Conservation (phyloP, 2,888 invertebrate genomes). For the Allophyes oxyacanthae region DNA sequence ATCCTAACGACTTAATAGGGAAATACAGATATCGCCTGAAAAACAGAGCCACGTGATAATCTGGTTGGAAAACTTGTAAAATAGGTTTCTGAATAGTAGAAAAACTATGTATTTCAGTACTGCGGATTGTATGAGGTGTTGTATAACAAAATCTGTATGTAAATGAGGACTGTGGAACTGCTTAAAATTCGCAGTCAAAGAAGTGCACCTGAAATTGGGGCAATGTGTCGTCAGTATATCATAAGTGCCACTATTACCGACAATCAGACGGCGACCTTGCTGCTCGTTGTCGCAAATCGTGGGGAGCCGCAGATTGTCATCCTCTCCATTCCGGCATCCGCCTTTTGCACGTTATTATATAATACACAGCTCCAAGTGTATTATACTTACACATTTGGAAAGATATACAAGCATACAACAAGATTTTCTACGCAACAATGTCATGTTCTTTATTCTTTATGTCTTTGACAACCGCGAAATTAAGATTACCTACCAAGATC, state of each 20-base stretch:
- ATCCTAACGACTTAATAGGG: slow-evolving; percentile 53
- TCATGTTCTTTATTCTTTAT: slow-evolving; percentile 8
- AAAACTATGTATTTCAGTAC: not conserved
- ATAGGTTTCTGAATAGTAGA: not conserved
- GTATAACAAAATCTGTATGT: too few relatives aligned
- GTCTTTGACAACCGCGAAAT: slow-evolving; percentile 28
- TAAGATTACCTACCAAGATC: slow-evolving; percentile 29
- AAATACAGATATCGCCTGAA: slow-evolving; percentile 41
- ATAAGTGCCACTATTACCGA: slow-evolving; percentile 82
- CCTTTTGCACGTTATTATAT: slow-evolving; percentile 84
- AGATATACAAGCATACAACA: slow-evolving; percentile 11
- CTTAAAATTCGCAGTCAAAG: slow-evolving; percentile 34
- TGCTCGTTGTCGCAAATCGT: slow-evolving; percentile 86
- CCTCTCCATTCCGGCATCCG: slow-evolving; percentile 85
- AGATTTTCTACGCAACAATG: slow-evolving; percentile 4
- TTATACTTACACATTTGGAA: slow-evolving; percentile 28
- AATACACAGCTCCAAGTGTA: slow-evolving; percentile 63
- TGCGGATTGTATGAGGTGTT: too few relatives aligned
- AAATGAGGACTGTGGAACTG: not conserved
- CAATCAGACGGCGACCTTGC: slow-evolving; percentile 87
- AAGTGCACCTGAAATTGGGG: slow-evolving; percentile 75
- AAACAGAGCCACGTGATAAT: slow-evolving; percentile 13
- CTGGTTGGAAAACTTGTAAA: not conserved
- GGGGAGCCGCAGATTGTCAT: slow-evolving; percentile 86
- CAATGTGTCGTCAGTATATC: slow-evolving; percentile 79